A percentile compares a stretch with the other conserved stretches of the same genome.
phyloP scores from a whole-genome alignment of 2,888 invertebrate species.

The Drosophila nigricruria region DNA sequence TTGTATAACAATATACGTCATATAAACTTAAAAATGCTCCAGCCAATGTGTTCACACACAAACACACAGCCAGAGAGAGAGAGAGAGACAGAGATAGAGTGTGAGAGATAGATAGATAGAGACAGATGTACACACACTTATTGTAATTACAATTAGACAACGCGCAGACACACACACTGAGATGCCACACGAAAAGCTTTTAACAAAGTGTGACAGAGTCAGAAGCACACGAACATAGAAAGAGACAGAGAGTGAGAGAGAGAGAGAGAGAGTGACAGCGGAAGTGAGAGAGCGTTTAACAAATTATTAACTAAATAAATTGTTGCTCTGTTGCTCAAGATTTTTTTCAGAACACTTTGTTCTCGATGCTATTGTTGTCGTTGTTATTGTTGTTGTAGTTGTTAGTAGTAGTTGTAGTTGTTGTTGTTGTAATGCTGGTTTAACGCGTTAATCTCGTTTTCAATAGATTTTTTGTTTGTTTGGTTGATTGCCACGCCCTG shows the following conservation, averaged over 20 bases:
- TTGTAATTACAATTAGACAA: conserved; percentile 19
- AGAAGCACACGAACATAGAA: conserved; percentile 12
- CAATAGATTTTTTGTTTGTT: neutral
- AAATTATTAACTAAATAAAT: conserved; percentile 29
- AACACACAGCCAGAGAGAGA: conserved; percentile 6
- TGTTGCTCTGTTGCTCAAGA: conserved; percentile 35
- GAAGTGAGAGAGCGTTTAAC: conserved; percentile 27
- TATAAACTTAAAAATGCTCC: conserved; percentile 10
- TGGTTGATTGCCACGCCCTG: conserved; percentile 17
- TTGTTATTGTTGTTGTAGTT: conserved; percentile 25
- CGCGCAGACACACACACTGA: conserved; percentile 9
- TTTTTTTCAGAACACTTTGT: conserved; percentile 11
- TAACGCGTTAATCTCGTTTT: conserved; percentile 7
- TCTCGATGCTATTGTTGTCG: conserved; percentile 14
- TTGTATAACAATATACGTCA: neutral
- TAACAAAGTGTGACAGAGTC: conserved; percentile 22
- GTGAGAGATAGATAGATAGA: neutral
- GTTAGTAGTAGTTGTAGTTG: conserved; percentile 8
- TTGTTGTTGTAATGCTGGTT: conserved; percentile 33
- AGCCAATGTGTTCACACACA: neutral
- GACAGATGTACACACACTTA: conserved; percentile 13
- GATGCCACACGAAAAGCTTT: conserved; percentile 29
- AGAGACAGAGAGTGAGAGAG: conserved; percentile 8
- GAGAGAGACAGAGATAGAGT: neutral
- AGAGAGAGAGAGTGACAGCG: conserved; percentile 8